These are phyloP conservation scores for Drosophila tani DNA, from an alignment of 1,140 invertebrate species.

Conservation along the genomic window DNA sequence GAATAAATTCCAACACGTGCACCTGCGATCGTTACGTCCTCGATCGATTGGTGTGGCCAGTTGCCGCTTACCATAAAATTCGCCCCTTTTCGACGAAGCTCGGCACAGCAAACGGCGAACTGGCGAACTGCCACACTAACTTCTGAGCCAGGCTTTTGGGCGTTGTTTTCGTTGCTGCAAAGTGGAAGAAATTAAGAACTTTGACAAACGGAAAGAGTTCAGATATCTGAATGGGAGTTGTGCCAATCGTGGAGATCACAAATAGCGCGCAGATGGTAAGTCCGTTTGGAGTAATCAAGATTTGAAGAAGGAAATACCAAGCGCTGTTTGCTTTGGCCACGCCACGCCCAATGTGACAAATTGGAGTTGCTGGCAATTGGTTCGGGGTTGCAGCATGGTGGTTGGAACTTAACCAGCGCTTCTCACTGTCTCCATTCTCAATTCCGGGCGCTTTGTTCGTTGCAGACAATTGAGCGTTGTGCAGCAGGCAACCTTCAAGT, in stretches of 20 bases:
- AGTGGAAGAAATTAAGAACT: constrained; percentile 13
- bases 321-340: constrained; percentile 25
- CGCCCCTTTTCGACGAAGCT: no score
- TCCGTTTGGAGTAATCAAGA: not conserved
- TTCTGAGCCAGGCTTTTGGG: constrained; percentile 73
- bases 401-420: constrained; percentile 34
- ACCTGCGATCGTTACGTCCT: constrained; percentile 6
- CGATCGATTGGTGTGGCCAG: no score
- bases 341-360: constrained; percentile 74
- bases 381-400: constrained; percentile 49
- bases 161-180: constrained; percentile 66
- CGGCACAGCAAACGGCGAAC: no score
- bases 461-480: constrained; percentile 51
- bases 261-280: constrained; percentile 65
- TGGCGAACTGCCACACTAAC: constrained; percentile 1
- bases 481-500: constrained; percentile 30
- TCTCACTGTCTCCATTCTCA: constrained; percentile 18
- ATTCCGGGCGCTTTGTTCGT: not conserved
- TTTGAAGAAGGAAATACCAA: not conserved
- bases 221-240: constrained; percentile 40
- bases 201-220: not conserved
- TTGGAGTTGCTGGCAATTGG: constrained; percentile 21
- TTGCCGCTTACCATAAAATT: no score
- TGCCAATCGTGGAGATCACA: constrained; percentile 6
- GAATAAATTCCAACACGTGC: not conserved